Percentiles rank a stretch among this genome's conserved stretches.
Evolutionary conservation across 2,888 invertebrate genomes (phyloP).

Genomic region (Trichacis sp.): DNA sequence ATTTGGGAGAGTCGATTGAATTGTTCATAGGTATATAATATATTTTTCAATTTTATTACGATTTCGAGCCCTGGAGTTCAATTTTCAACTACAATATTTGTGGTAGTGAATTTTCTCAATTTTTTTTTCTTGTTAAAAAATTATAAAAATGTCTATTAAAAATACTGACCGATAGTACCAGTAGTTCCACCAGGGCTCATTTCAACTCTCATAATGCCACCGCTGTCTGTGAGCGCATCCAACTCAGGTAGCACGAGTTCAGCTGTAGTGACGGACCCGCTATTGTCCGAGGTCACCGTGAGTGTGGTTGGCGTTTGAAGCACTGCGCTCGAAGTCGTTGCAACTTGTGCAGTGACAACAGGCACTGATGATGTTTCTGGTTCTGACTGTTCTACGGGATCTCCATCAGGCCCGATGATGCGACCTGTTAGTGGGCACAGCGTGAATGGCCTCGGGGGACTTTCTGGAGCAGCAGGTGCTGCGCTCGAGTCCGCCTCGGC

Average conservation of each 20-base stretch:
- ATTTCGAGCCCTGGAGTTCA: too few species aligned
- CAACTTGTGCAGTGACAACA: conserved; percentile 19
- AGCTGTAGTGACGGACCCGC: conserved; percentile 43
- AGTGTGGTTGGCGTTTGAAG: conserved; percentile 13
- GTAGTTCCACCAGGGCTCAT: conserved; percentile 77
- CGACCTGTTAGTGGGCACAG: conserved; percentile 78
- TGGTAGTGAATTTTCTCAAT: background rate
- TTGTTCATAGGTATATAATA: too few species aligned
- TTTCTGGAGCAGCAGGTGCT: conserved; percentile 73
- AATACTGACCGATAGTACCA: conserved; percentile 69
- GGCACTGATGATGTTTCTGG: conserved; percentile 34
- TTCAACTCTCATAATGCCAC: conserved; percentile 65
- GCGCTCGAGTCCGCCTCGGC: conserved; percentile 68
- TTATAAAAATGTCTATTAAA: conserved; percentile 48
- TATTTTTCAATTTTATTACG: too few species aligned
- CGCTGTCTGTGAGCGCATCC: conserved; percentile 58
- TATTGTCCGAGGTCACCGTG: conserved; percentile 17
- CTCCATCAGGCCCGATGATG: conserved; percentile 63
- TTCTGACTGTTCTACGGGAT: conserved; percentile 64
- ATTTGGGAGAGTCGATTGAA: too few species aligned
- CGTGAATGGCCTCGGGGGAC: conserved; percentile 78
- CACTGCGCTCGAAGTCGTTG: conserved; percentile 51
- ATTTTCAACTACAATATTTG: too few species aligned
- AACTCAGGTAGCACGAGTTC: conserved; percentile 63
- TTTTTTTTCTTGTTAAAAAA: background rate